Base-by-base conservation (phyloP, 2,888 invertebrate genomes). In the Clitarchus hookeri region DNA sequence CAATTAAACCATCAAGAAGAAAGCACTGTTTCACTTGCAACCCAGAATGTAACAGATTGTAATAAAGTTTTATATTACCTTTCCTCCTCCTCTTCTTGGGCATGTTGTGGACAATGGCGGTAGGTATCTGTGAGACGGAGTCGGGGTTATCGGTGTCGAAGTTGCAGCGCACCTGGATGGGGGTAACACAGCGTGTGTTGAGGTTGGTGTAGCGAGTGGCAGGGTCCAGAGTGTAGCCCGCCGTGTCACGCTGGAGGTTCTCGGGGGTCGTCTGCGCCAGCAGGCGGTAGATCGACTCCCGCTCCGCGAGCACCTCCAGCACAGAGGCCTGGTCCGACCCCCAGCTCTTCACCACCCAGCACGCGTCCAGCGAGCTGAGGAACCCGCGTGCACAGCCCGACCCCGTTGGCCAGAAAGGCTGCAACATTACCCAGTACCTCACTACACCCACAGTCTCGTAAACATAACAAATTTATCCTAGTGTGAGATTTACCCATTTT, bases 341-440 rank as follows among this genome's bases (percentile, higher is more conserved):
- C 96, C 97, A 98, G 86, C 96, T 93, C 89, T 97, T 94, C 87
- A 99, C 95, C 88, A 98, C 97, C 98, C 99, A 99, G 23, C 97
- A 98, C 0, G 98, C 97, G 93, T 99, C 99, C 91, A 99, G 94
- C 6, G 98, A 97, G 27, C 98, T 98, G 3, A 99, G 93, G 91
- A 99, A 99, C 23, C 99, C 99, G 86, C 99, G 94, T 0, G 99
- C 99, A 92, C 98, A 98, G 0, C 99, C 99, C 6, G 98, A 98
- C 0, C 99, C 99, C 0, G 98, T 99, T 9, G 99, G 99, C 99
- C 99, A 99, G 92, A 99, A 99, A 0, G 98, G 98, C 94, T 95
- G 89, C 2, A 92, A 91, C 88, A 89, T 89, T 19, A 88, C 48
- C 87, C 86, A 83, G 82, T 86, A 88, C 87, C 83, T 8, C 12